phyloP scores from a whole-genome alignment of 2,113 vertebrate genomes.

The Mungos mungo region DNA sequence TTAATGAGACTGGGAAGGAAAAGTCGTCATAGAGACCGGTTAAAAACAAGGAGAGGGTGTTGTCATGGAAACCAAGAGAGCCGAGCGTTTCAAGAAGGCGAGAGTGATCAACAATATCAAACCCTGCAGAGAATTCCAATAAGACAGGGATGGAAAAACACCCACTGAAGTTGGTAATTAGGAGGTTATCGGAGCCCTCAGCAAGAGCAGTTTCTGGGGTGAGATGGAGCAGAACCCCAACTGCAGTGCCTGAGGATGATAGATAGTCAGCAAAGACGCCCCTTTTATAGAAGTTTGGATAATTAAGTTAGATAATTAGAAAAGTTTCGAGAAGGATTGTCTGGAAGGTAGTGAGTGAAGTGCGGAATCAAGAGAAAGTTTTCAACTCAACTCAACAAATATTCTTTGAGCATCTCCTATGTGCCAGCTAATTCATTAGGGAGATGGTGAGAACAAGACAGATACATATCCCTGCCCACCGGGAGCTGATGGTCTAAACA shows the following conservation, averaged over 20 bases:
- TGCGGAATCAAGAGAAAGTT: conserved; percentile 19
- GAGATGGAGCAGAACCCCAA: conserved; percentile 65
- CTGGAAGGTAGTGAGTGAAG: conserved; percentile 27
- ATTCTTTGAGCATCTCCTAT: not conserved
- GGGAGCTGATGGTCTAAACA: accelerated
- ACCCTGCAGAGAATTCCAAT: conserved; percentile 78
- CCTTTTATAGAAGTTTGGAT: conserved; percentile 57
- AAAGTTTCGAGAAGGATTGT: conserved; percentile 59
- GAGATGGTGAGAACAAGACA: not conserved
- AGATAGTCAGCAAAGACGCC: conserved; percentile 31
- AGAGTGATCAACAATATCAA: conserved; percentile 74
- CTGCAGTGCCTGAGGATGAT: conserved; percentile 52
- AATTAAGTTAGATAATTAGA: conserved; percentile 70
- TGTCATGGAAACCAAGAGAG: conserved; percentile 77
- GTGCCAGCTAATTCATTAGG: not conserved
- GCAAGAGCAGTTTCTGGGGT: conserved; percentile 58
- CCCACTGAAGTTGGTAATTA: conserved; percentile 73
- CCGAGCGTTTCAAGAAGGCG: conserved; percentile 52
- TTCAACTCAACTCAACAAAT: not conserved
- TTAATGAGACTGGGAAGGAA: conserved; percentile 71
- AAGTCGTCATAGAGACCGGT: conserved; percentile 69
- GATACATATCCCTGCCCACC: not conserved
- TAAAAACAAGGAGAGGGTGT: conserved; percentile 73
- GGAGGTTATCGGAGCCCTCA: conserved; percentile 65
- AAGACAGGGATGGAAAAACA: conserved; percentile 72